Percentiles rank a stretch among this genome's conserved stretches.
Evolutionary conservation across 1,140 invertebrate species (phyloP).

Genomic region (Trinorchestia longiramus): DNA sequence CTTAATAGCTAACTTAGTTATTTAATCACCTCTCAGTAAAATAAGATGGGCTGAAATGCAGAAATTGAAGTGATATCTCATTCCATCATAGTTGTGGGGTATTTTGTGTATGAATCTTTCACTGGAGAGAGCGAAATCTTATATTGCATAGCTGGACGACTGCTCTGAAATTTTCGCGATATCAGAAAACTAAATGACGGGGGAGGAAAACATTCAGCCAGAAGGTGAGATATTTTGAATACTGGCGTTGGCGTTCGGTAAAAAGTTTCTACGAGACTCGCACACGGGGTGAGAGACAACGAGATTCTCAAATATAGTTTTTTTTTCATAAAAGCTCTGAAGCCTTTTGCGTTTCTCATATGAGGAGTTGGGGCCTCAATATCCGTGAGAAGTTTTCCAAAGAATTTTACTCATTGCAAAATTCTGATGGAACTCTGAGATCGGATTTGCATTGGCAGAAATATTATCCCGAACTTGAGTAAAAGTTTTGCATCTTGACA

Average conservation of each 20-base stretch:
- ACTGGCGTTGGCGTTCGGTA: neutral
- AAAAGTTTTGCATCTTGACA: neutral
- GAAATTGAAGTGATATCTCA: neutral
- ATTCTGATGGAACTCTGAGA: slow-evolving; percentile 37
- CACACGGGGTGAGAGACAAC: neutral
- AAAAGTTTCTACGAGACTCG: neutral
- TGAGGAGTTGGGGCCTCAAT: neutral
- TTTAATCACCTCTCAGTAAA: neutral
- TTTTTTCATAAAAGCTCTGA: neutral
- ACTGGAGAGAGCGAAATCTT: neutral
- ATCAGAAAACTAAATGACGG: neutral
- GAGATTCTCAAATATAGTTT: neutral
- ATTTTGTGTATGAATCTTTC: neutral
- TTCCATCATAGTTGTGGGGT: neutral
- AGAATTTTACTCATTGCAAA: slow-evolving; percentile 30
- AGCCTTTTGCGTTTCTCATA: slow-evolving; percentile 18
- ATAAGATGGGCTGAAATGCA: neutral
- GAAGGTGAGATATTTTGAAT: neutral
- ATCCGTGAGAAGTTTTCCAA: slow-evolving; percentile 11
- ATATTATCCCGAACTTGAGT: slow-evolving; percentile 17
- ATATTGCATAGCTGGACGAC: neutral
- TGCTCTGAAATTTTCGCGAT: neutral
- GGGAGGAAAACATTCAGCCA: neutral
- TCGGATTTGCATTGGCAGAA: slow-evolving; percentile 32
- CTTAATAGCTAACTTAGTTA: neutral